A percentile compares a stretch with the other conserved stretches of the same genome.
These are phyloP conservation scores for Montipora efflorescens DNA, from an alignment of 64 coral and sea anemone species.

Conservation along the genomic window DNA sequence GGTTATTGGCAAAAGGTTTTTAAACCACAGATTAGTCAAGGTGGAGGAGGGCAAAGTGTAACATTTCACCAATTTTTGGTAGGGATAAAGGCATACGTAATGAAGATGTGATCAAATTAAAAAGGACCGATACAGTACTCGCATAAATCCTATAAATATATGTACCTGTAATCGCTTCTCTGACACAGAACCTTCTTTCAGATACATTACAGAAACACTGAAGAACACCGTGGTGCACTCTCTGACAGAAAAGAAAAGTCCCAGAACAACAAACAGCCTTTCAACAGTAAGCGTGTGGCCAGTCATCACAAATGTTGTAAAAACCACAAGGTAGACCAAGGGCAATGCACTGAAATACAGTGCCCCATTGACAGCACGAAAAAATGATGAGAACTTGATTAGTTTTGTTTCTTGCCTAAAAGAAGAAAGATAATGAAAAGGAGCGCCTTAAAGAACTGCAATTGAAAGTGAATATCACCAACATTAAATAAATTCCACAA, in stretches of 20 bases:
- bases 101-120: too few species aligned
- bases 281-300: slow-evolving; percentile 69
- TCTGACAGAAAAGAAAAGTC: slow-evolving; percentile 73
- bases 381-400: slow-evolving; percentile 50
- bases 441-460: too few species aligned
- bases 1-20: too few species aligned
- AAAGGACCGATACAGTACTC: too few species aligned
- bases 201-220: slow-evolving; percentile 70
- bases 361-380: slow-evolving; percentile 69
- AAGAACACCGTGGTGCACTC: slow-evolving; percentile 72
- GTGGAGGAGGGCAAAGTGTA: too few species aligned
- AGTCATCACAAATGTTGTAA: slow-evolving; percentile 84
- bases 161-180: slow-evolving; percentile 82
- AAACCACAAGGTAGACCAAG: slow-evolving; percentile 71
- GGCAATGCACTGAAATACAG: slow-evolving; percentile 58
- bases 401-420: slow-evolving; percentile 76
- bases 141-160: too few species aligned
- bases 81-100: too few species aligned
- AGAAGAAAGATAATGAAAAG: not conserved
- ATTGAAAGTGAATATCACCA: too few species aligned
- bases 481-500: too few species aligned
- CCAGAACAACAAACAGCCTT: slow-evolving; percentile 90
- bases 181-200: slow-evolving; percentile 74
- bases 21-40: too few species aligned
- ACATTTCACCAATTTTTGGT: too few species aligned